Conservation (phyloP, 2,113 vertebrate species). For the Crypturellus undulatus region DNA sequence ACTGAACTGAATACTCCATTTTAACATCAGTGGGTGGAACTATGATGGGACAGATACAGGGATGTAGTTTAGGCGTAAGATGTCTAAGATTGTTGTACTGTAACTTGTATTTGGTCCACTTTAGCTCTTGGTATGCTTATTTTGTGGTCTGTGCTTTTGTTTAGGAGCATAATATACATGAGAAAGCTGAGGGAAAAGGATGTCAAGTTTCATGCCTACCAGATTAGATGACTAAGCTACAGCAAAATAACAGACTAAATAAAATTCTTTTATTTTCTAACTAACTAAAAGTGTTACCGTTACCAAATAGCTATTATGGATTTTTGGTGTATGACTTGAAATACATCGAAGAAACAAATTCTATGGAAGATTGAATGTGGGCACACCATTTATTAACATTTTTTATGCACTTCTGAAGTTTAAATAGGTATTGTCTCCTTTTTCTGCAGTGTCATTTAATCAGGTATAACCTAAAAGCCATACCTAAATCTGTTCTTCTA, state of each 20-base stretch:
- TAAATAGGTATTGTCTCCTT: neutral
- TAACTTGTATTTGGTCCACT: neutral
- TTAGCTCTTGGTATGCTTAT: neutral
- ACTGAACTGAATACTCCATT: neutral
- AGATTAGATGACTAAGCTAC: accelerated
- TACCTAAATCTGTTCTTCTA: neutral
- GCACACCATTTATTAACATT: neutral
- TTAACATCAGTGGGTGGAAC: neutral
- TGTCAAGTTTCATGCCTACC: neutral
- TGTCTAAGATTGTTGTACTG: neutral
- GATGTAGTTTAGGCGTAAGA: neutral
- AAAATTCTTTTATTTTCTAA: neutral
- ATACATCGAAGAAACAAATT: neutral
- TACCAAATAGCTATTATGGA: neutral
- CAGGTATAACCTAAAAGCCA: neutral
- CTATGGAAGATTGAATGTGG: neutral
- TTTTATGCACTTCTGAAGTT: neutral
- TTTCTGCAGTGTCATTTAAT: accelerated
- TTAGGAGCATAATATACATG: neutral
- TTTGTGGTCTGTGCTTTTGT: neutral
- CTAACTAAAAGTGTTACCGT: neutral
- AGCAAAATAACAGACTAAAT: neutral
- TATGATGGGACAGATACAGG: neutral
- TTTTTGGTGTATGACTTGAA: neutral
- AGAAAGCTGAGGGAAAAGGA: neutral